Conservation (phyloP, 2,797 vertebrate species). For the Mormyrus proboscirostris region DNA sequence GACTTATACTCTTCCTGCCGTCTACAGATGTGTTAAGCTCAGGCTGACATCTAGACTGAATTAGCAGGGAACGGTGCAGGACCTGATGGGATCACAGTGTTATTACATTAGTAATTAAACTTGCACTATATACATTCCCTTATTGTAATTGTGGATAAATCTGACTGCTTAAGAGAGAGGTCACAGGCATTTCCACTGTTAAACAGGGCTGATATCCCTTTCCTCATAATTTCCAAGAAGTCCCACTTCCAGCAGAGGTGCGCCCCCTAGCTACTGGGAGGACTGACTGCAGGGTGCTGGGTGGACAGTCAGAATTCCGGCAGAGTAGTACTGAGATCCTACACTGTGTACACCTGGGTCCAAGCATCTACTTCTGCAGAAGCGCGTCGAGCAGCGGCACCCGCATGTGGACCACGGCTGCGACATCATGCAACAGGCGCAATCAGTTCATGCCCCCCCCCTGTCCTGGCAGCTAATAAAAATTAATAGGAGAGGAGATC, state of each 20-base stretch:
- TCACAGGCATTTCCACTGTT: neutral
- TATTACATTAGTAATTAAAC: no score
- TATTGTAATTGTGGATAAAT: neutral
- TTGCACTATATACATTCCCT: neutral
- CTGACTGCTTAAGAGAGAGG: neutral
- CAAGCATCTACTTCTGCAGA: neutral
- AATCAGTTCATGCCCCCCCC: neutral
- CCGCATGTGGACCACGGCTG: neutral
- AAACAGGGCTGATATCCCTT: neutral
- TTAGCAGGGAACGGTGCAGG: neutral
- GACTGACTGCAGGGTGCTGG: neutral
- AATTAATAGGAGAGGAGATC: neutral
- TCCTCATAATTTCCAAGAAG: neutral
- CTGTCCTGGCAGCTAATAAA: neutral
- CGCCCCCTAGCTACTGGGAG: neutral
- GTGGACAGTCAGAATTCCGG: no score
- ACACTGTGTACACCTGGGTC: neutral
- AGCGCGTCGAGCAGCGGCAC: neutral
- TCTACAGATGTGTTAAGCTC: conserved; percentile 22
- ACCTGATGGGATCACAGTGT: neutral
- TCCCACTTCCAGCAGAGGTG: neutral
- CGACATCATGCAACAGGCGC: neutral
- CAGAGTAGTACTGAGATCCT: neutral
- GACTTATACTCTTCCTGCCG: conserved; percentile 28
- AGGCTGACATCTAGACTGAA: conserved; percentile 26